Evolutionary conservation across 2,797 vertebrate species (phyloP), one percentile per base, ranked within the genome.

Genomic region (Cichlasoma orientale): DNA sequence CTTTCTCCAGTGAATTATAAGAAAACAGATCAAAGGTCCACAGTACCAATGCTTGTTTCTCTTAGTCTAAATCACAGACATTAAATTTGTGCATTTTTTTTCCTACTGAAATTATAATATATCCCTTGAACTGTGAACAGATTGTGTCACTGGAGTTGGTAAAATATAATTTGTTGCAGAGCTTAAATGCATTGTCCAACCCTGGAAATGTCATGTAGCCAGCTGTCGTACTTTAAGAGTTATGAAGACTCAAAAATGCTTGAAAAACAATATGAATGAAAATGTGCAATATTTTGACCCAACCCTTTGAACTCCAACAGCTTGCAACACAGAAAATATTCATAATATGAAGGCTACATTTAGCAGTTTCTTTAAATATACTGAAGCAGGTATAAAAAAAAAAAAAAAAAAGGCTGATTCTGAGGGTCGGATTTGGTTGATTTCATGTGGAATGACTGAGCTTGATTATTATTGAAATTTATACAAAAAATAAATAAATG

Each of bases 231-330:
- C 14, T 44, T 66, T 11, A 0, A 18, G 8, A 23, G 10, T 44
- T 66, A 11, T 1, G 0, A 27, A 0, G 0, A 44, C 38, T 66
- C 38, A 44, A 11, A 63, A 41, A 44, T 61, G 36, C 21, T 61
- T 3, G 41, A 61, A 14, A 14, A 47, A 66, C 14, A 61, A 61
- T 12, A 66, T 66, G 38, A 44, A 7, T 66, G 12, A 23, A 54
- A 54, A 21, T 5, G n/a, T 21, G 52, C 52, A 53, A 23, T 5
- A 23, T 13, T 23, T 44, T 44, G 8, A 44, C 18, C 3, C 23
- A 66, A 16, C 14, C 14, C 14, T 66, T 27, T 66, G 2, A 27
- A 44, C 23, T 66, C 21, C 12, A 14, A 2, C 7, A 44, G 38
- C 38, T 18, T 66, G 25, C 25, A 44, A 44, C 14, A 25, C 1